Conservation (phyloP, 2,113 vertebrate species). For the Hypanus sabinus region DNA sequence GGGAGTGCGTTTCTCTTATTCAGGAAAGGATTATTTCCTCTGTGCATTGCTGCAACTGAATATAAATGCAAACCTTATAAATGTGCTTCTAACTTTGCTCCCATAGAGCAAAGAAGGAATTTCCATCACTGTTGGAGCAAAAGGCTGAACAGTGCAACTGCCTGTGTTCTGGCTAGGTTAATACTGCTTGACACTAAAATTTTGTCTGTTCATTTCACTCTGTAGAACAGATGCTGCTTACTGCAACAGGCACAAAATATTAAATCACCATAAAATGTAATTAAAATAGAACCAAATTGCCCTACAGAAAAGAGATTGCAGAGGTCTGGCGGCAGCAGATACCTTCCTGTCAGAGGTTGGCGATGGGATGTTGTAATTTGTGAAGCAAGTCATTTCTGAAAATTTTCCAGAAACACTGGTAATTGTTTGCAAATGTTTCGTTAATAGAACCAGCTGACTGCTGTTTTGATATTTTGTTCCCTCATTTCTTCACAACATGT, state of each 20-base stretch:
- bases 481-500: neutral
- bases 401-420: neutral
- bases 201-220: neutral
- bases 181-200: neutral
- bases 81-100: neutral
- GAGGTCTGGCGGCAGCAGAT: neutral
- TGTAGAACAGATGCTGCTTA: neutral
- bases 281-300: neutral
- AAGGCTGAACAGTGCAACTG: neutral
- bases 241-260: neutral
- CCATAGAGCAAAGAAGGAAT: neutral
- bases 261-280: neutral
- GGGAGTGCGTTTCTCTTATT: neutral
- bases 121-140: neutral
- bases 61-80: neutral
- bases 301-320: neutral
- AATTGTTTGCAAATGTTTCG: neutral
- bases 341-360: neutral
- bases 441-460: neutral
- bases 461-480: neutral
- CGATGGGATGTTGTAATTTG: neutral
- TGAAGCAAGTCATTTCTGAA: neutral
- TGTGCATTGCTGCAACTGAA: neutral
- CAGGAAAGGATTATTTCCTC: neutral
- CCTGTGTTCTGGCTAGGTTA: neutral